Evolutionary conservation across 2,888 invertebrate species (phyloP), one percentile per base, ranked within the genome.

Genomic region (Amblyjoppa proteus): DNA sequence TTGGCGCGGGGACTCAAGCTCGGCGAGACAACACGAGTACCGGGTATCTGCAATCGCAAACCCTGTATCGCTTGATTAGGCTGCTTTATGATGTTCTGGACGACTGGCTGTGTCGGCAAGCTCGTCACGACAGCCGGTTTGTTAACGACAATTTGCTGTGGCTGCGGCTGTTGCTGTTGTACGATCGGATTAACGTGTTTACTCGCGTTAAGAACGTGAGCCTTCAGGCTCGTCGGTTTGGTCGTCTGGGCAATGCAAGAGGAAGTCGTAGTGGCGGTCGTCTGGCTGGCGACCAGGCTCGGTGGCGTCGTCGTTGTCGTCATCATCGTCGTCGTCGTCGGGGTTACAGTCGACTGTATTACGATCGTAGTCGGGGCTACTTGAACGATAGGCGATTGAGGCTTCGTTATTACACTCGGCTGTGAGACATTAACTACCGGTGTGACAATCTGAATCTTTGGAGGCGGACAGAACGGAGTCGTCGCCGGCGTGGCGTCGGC

Each of bases 191-290:
- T 90, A 1, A 85, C 91, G 20, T 92, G 87, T 87, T 93, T 93
- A 61, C 92, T 93, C 3, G 93, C 93, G 76, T 95, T 96, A 28
- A 96, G 91, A 3, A 96, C 96, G 86, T 96, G 96, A 1, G 96
- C 96, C 89, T 96, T 96, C 2, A 96, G 92, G 5, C 96, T 95
- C 28, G 96, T 96, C 0, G 95, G 95, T 84, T 94, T 94, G 0
- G 91, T 66, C 31, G 85, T 69, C 58, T 89, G 91, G 0, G 88
- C 58, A 6, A 88, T 64, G 49, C 89, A 89, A 38, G 85, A 84
- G 1, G 88, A 56, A 13, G 86, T 71, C 1, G 84, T 61, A 2
- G 88, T 87, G 68, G 88, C 74, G 5, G 89, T 86, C 20, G 90
- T 84, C 28, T 79, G 73, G 0, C 84, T 81, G 25, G 86, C 69